Evolutionary conservation across 1,140 invertebrate genomes (phyloP).

Genomic region (Cyclargus thomasi): DNA sequence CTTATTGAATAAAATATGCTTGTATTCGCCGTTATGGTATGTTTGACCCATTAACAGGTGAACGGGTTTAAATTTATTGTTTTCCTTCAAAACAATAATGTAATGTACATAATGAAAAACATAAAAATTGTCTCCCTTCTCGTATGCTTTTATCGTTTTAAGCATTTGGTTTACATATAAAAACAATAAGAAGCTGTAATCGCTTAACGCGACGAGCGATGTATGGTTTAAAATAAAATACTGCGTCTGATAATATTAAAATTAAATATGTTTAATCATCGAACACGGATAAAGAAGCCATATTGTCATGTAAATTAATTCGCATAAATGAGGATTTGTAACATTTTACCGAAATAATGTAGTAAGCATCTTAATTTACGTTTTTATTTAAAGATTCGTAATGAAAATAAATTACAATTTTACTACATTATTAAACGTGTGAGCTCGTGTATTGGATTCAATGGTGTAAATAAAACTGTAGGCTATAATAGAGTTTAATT

Average conservation of each 20-base stretch:
- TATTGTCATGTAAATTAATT: slow-evolving; percentile 9
- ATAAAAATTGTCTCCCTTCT: too few species aligned
- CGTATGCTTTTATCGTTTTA: too few species aligned
- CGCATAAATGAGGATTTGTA: slow-evolving; percentile 4
- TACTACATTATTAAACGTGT: background rate
- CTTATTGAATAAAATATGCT: too few species aligned
- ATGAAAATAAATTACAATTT: background rate
- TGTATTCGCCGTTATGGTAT: too few species aligned
- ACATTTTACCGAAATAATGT: background rate
- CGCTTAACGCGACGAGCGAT: background rate
- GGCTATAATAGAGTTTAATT: background rate
- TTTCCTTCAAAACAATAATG: too few species aligned
- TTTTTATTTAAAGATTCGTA: background rate
- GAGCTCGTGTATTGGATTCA: background rate
- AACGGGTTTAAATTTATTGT: too few species aligned
- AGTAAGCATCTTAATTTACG: background rate
- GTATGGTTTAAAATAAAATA: background rate
- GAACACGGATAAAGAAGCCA: background rate
- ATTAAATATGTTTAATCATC: slow-evolving; percentile 10
- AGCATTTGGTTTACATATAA: too few species aligned
- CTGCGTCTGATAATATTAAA: background rate
- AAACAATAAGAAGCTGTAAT: background rate
- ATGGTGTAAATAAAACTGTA: background rate
- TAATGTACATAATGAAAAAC: too few species aligned
- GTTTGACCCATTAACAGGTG: too few species aligned